Conservation (phyloP, 2,888 invertebrate species). For the Nephrotoma appendiculata region DNA sequence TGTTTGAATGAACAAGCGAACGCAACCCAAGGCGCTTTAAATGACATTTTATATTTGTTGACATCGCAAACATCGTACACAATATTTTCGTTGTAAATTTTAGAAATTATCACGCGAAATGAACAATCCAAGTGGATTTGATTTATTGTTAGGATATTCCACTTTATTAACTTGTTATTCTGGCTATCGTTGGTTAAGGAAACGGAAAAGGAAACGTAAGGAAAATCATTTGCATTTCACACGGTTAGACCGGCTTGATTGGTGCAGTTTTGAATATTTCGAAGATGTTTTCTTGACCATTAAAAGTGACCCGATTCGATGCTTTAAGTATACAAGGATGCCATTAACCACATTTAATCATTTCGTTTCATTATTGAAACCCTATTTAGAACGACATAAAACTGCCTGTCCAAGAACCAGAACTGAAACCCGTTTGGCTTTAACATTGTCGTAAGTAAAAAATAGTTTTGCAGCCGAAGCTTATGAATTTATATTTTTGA, state of each 20-base stretch:
- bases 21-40: not conserved
- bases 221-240: not conserved
- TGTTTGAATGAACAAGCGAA: not conserved
- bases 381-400: not conserved
- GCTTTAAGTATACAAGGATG: not conserved
- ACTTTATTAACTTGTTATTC: not conserved
- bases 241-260: not conserved
- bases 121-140: not conserved
- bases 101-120: not conserved
- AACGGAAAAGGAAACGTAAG: not conserved
- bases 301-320: not conserved
- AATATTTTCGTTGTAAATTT: not conserved
- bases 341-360: not conserved
- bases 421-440: not conserved
- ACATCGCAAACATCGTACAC: not conserved
- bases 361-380: not conserved
- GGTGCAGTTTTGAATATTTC: not conserved
- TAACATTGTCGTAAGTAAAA: not conserved
- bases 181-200: not conserved
- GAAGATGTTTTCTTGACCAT: not conserved
- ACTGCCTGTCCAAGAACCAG: not conserved
- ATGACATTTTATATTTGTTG: not conserved
- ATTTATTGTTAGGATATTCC: not conserved
- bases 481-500: not conserved
- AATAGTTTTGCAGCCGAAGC: not conserved